phyloP scores from a whole-genome alignment of 2,113 vertebrate genomes.

The Perca flavescens region DNA sequence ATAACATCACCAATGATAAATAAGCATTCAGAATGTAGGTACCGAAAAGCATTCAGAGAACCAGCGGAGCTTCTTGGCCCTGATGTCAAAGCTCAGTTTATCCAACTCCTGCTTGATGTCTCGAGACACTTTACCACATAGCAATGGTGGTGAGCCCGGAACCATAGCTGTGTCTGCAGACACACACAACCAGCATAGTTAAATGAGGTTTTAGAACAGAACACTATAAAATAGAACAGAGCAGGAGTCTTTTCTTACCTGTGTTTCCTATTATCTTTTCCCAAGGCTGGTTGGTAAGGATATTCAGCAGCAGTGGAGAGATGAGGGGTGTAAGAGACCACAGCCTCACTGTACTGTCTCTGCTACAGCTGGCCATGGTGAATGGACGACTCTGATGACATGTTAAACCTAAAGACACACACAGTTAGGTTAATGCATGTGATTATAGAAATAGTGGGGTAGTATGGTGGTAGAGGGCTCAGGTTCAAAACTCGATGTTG shows the following conservation, averaged over 20 bases:
- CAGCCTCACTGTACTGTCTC: slow-evolving; percentile 96
- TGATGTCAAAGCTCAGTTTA: slow-evolving; percentile 85
- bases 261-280: slow-evolving; percentile 94
- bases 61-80: slow-evolving; percentile 91
- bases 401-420: slow-evolving; percentile 87
- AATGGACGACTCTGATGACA: slow-evolving; percentile 94
- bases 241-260: slow-evolving; percentile 79
- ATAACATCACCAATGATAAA: neutral
- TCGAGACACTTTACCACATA: slow-evolving; percentile 95
- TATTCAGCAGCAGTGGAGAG: slow-evolving; percentile 90
- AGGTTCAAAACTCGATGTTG: neutral
- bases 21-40: slow-evolving; percentile 69
- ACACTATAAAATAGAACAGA: neutral
- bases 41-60: slow-evolving; percentile 97
- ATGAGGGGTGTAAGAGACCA: slow-evolving; percentile 95
- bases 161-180: slow-evolving; percentile 90
- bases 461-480: neutral
- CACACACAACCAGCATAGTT: neutral
- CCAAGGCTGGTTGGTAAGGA: slow-evolving; percentile 91
- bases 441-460: neutral
- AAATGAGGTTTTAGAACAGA: neutral
- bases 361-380: slow-evolving; percentile 97
- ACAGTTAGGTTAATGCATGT: neutral
- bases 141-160: slow-evolving; percentile 87
- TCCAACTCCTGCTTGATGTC: slow-evolving; percentile 96